These are phyloP conservation scores for Zeuzera pyrina DNA, from an alignment of 2,888 invertebrate genomes.

Conservation along the genomic window DNA sequence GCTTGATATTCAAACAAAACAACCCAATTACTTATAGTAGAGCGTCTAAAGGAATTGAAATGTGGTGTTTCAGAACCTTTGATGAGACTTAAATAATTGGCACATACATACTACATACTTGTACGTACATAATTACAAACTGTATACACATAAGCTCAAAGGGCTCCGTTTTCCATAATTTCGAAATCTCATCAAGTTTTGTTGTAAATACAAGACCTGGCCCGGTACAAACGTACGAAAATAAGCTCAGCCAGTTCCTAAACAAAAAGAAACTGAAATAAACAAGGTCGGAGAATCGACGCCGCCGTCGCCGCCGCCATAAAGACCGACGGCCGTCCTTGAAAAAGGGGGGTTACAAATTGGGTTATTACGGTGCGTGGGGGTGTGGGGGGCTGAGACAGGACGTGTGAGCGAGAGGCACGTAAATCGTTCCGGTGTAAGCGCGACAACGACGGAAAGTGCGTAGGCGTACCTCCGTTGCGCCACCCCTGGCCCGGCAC, in stretches of 20 bases:
- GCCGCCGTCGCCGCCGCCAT: constrained; percentile 70
- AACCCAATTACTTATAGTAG: constrained; percentile 46
- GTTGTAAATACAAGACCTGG: constrained; percentile 47
- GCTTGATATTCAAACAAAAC: constrained; percentile 36
- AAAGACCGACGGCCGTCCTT: constrained; percentile 74
- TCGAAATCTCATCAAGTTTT: constrained; percentile 35
- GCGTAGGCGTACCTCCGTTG: constrained; percentile 64
- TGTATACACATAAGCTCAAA: constrained; percentile 20
- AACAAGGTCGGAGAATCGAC: constrained; percentile 73
- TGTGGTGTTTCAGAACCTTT: constrained; percentile 32
- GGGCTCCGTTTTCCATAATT: constrained; percentile 17
- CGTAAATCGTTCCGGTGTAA: constrained; percentile 16
- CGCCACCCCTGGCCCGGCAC: constrained; percentile 62
- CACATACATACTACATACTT: constrained; percentile 27
- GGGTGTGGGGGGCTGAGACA: constrained; percentile 57
- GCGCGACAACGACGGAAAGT: constrained; percentile 35
- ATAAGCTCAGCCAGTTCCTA: constrained; percentile 68
- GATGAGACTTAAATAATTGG: constrained; percentile 39
- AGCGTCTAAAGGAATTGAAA: constrained; percentile 34
- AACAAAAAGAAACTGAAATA: constrained; percentile 73
- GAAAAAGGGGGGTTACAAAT: constrained; percentile 73
- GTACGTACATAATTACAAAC: constrained; percentile 25
- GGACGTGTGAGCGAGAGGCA: constrained; percentile 40
- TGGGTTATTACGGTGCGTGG: constrained; percentile 70
- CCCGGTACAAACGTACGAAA: constrained; percentile 56